Percentiles rank a stretch among this genome's conserved stretches.
These are phyloP conservation scores for Pristionchus entomophagus DNA, from an alignment of 2,888 invertebrate species.

Conservation along the genomic window DNA sequence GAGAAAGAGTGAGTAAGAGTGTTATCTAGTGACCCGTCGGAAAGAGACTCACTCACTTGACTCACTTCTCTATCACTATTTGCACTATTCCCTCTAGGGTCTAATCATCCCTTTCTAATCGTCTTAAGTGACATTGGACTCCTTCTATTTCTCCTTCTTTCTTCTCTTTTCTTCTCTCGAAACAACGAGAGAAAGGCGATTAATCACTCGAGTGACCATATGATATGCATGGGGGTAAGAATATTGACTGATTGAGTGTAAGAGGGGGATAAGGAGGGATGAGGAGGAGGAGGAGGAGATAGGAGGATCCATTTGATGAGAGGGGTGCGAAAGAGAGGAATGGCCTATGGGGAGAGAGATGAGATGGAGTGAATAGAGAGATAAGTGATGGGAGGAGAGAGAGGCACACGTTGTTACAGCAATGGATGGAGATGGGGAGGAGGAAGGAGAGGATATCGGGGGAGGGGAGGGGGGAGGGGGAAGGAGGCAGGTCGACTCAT, in stretches of 20 bases:
- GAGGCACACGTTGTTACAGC: conserved; percentile 48
- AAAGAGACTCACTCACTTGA: not conserved
- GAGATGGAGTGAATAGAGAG: conserved; percentile 19
- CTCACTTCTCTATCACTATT: conserved; percentile 27
- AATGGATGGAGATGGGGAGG: not conserved
- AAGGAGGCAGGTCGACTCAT: conserved; percentile 18
- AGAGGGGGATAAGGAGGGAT: not conserved
- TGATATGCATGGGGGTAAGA: conserved; percentile 15
- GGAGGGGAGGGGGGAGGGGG: conserved; percentile 35
- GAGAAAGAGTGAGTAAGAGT: not conserved
- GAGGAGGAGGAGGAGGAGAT: not conserved
- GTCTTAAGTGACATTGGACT: conserved; percentile 24
- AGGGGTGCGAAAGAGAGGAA: conserved; percentile 42
- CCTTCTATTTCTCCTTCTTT: not conserved
- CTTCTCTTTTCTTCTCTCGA: conserved; percentile 14
- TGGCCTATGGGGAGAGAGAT: conserved; percentile 34
- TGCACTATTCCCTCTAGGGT: not conserved
- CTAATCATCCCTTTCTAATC: conserved; percentile 9
- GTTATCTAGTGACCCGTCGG: too few relatives aligned
- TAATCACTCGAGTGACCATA: conserved; percentile 44
- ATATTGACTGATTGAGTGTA: conserved; percentile 31
- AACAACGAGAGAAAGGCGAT: conserved; percentile 2
- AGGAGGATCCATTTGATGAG: conserved; percentile 12
- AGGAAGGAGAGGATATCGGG: conserved; percentile 14
- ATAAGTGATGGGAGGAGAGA: conserved; percentile 30